Evolutionary conservation across 37 sponge, comb jelly and placozoan species (phyloP), one percentile per base, ranked within the genome.

Genomic region (Beroe forskalii): DNA sequence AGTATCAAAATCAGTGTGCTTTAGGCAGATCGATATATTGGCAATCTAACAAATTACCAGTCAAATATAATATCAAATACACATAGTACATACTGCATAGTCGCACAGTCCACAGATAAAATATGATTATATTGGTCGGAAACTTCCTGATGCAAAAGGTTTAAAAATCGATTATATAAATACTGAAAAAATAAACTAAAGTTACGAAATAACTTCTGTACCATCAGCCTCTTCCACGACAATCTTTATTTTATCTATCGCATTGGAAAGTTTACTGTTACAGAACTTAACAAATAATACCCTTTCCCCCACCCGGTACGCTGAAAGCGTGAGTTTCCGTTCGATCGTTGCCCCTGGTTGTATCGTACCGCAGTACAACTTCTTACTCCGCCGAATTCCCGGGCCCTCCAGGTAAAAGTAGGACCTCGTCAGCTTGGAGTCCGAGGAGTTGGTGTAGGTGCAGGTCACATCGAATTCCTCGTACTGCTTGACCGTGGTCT

Each of bases 371-470:
- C 86, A 80, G 48, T 80, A 80, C 55, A 80, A 80, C 55, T 80
- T 80, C 55, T 80, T 80, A 44, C 86, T 80, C 22, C 86, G 44
- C 30, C 86, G 28, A 24, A 80, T 80, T n/a, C 86, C 86, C 23
- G 86, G 86, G 19, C 86, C 86, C 31, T 80, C 86, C 55, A 80
- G 24, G 86, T 44, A 80, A 43, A 80, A 80, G 35, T 80, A 44
- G 44, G 55, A 80, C 6, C 86, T 43, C 0, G 86, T 80, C 31
- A 80, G 55, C 86, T 44, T 80, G 86, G 86, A 42, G 20, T 35
- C 37, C 1, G 86, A 35, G 1, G 86, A 23, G 55, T 80, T 80
- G 9, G 86, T 80, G 55, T 80, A 80, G 27, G 55, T 23, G 27
- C 44, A 41, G 55, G 86, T 44, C 1, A 80, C 86, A 41, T 80